These are phyloP conservation scores for Pantherophis alleghaniensis DNA, from an alignment of 2,797 vertebrate species.

Conservation along the genomic window DNA sequence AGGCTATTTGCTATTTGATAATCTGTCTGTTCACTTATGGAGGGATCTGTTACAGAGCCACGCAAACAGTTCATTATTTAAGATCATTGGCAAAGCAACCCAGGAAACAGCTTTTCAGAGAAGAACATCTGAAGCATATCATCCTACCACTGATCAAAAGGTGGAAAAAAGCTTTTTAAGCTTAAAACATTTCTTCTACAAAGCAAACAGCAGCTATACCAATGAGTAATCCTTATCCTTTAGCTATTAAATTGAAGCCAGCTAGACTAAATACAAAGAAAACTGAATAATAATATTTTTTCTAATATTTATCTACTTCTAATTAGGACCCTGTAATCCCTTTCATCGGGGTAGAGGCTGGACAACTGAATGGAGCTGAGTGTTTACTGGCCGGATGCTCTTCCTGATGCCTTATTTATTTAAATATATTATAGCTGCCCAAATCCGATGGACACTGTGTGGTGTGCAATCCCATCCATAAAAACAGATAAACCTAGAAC, in stretches of 20 bases:
- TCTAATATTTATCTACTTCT: not conserved
- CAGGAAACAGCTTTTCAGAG: constrained; percentile 2
- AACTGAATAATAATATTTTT: not conserved
- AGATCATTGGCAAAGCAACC: not conserved
- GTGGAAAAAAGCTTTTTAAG: not conserved
- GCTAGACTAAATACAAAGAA: not conserved
- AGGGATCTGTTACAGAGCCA: not conserved
- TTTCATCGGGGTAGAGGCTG: not conserved
- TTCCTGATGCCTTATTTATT: not conserved
- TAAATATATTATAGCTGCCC: not conserved
- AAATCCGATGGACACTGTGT: not conserved
- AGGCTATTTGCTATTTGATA: not conserved
- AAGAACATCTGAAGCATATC: not conserved
- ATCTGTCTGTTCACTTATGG: not conserved
- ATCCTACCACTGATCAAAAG: not conserved
- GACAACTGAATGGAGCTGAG: not conserved
- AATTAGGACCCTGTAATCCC: not conserved
- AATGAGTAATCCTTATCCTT: not conserved
- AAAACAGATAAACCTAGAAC: not conserved
- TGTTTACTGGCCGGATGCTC: not conserved
- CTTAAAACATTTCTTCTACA: not conserved
- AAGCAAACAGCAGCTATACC: not conserved
- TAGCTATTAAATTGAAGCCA: not conserved
- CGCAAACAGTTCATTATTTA: not conserved
- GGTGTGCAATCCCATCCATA: not conserved